Percentiles rank a stretch among this genome's conserved stretches.
phyloP scores from a whole-genome alignment of 2,888 invertebrate species.

The Xylota segnis region DNA sequence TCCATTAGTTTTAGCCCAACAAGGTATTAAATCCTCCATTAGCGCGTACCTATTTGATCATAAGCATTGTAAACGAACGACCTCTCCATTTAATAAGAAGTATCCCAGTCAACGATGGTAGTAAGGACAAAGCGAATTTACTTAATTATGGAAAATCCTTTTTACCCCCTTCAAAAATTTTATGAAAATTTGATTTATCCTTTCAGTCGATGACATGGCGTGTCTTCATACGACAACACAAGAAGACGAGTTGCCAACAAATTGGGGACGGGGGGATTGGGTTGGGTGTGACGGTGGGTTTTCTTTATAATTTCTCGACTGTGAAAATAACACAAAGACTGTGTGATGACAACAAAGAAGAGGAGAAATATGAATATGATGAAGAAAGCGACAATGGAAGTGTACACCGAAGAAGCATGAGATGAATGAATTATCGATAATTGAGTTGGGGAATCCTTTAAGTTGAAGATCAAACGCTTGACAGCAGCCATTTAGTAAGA shows the following conservation, averaged over 20 bases:
- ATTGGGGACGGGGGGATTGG: no score
- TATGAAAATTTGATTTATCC: slow-evolving; percentile 85
- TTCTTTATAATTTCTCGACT: slow-evolving; percentile 62
- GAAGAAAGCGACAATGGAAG: slow-evolving; percentile 30
- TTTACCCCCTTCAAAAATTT: slow-evolving; percentile 79
- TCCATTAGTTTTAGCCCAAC: slow-evolving; percentile 62
- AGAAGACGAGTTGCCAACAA: slow-evolving; percentile 28
- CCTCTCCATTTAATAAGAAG: slow-evolving; percentile 42
- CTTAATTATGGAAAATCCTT: slow-evolving; percentile 76
- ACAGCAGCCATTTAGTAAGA: slow-evolving; percentile 45
- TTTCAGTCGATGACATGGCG: slow-evolving; percentile 79
- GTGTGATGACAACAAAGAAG: slow-evolving; percentile 46
- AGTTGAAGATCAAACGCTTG: slow-evolving; percentile 74
- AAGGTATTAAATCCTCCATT: slow-evolving; percentile 68
- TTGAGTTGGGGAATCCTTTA: slow-evolving; percentile 75
- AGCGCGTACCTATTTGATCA: slow-evolving; percentile 44
- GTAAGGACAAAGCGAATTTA: slow-evolving; percentile 49
- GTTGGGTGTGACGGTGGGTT: slow-evolving; percentile 15
- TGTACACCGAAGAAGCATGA: slow-evolving; percentile 48
- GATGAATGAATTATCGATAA: slow-evolving; percentile 76
- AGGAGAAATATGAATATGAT: slow-evolving; percentile 48
- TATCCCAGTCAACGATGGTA: slow-evolving; percentile 49
- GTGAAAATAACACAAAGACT: slow-evolving; percentile 65
- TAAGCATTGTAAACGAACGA: slow-evolving; percentile 6
- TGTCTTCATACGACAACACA: slow-evolving; percentile 45